phyloP scores from a whole-genome alignment of 2,888 invertebrate species.

The Periphyllus acericola region DNA sequence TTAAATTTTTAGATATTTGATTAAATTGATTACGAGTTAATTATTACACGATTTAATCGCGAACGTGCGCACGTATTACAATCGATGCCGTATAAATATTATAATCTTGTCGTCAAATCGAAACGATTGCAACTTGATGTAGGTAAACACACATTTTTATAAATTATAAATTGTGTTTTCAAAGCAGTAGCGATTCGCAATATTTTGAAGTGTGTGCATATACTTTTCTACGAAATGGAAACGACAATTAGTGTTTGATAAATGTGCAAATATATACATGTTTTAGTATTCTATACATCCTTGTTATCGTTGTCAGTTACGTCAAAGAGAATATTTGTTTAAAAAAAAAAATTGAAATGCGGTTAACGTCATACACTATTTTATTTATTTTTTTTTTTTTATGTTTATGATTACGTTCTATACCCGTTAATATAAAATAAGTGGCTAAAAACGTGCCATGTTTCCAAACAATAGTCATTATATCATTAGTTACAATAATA shows the following conservation, averaged over 20 bases:
- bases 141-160: not conserved
- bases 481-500: conserved; percentile 27
- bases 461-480: conserved; percentile 28
- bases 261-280: not conserved
- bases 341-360: not conserved
- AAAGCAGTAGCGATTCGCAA: too few species aligned
- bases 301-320: not conserved
- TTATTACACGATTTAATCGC: not conserved
- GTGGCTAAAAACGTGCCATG: not conserved
- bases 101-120: not conserved
- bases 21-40: too few species aligned
- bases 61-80: not conserved
- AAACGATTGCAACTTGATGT: too few species aligned
- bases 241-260: too few species aligned
- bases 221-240: too few species aligned
- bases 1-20: too few species aligned
- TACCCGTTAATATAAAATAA: not conserved
- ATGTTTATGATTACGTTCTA: not conserved
- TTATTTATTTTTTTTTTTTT: not conserved
- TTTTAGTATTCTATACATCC: not conserved
- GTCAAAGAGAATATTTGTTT: conserved; percentile 1
- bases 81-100: too few species aligned
- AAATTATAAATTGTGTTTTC: too few species aligned
- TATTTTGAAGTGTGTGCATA: too few species aligned
- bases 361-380: not conserved